Evolutionary conservation across 2,888 invertebrate species (phyloP), one percentile per base, ranked within the genome.

Genomic region (Ormia ochracea): DNA sequence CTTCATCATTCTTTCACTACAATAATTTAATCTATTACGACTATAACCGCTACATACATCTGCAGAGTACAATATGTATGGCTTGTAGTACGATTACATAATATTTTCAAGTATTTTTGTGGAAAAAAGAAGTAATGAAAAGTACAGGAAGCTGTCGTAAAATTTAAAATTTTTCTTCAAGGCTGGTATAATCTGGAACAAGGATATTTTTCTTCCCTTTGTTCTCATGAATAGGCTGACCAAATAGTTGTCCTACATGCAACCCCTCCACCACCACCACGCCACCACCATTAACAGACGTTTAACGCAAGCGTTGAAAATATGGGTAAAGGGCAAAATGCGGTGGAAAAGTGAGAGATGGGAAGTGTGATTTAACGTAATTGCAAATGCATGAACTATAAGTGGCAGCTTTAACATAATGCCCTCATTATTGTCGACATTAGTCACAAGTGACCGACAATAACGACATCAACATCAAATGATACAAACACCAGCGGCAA

Each of bases 361-460:
- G 26, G 26, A 43, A 31, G 12, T 26, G 12, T 48, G 36, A 14
- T 14, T 68, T 45, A 17, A 56, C 41, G 45, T 17, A 19, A 21
- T 31, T 54, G 59, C 36, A 38, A 31, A 33, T 45, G 63, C 23
- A 43, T 54, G 43, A 38, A 59, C 14, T 45, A 17, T 61, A 63
- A 73, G 68, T 73, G 72, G 59, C 59, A 68, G 61, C 43, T 43
- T 28, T 36, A 75, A 54, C 41, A 72, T 80, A 76, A 80, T 76
- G 76, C 52, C 61, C 76, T 63, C 56, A 56, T 76, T 73, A 80
- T 69, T 72, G 72, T 63, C 76, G 58, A 23, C 68, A 80, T 80
- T 76, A 80, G 76, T 80, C 80, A 80, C 72, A 76, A 80, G 80
- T 80, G 80, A 73, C 80, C 80, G 56, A 68, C 50, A 68, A 69